Conservation (phyloP, 2,888 invertebrate genomes). For the Galeopsomyia nigrocyanea region DNA sequence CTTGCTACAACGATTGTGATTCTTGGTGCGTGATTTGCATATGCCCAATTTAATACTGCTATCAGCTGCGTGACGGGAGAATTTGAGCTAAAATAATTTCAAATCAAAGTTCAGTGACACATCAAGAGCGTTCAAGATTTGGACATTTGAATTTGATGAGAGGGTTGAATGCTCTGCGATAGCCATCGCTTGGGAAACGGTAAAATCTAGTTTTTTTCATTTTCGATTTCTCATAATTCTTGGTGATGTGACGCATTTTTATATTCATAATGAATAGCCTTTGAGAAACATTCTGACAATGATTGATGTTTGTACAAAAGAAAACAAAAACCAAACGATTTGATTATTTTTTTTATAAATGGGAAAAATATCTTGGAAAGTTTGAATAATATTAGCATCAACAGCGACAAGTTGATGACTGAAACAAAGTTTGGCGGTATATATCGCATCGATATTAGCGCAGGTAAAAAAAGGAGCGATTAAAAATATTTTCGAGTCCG, state of each 20-base stretch:
- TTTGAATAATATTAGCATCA: too few relatives aligned
- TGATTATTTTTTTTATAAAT: too few relatives aligned
- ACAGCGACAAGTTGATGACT: too few relatives aligned
- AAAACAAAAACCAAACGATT: neutral
- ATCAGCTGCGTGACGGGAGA: too few relatives aligned
- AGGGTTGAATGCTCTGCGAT: conserved; percentile 16
- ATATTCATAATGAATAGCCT: conserved; percentile 5
- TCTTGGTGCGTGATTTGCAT: too few relatives aligned
- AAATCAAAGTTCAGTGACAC: conserved; percentile 41
- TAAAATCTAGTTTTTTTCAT: conserved; percentile 33
- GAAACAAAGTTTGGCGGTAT: too few relatives aligned
- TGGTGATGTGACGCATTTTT: conserved; percentile 4
- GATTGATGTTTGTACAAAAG: conserved; percentile 27
- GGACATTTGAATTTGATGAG: conserved; percentile 20
- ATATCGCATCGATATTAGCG: too few relatives aligned
- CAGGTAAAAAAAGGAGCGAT: neutral
- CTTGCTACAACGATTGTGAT: too few relatives aligned
- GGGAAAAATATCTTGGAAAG: too few relatives aligned
- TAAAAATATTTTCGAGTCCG: conserved; percentile 52
- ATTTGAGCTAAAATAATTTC: too few relatives aligned
- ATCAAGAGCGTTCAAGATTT: neutral
- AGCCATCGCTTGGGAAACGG: conserved; percentile 40
- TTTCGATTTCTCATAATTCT: conserved; percentile 8
- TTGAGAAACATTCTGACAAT: conserved; percentile 21
- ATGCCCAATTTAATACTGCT: too few relatives aligned